Conservation (phyloP, 1,140 invertebrate species). For the Papilio dardanus region DNA sequence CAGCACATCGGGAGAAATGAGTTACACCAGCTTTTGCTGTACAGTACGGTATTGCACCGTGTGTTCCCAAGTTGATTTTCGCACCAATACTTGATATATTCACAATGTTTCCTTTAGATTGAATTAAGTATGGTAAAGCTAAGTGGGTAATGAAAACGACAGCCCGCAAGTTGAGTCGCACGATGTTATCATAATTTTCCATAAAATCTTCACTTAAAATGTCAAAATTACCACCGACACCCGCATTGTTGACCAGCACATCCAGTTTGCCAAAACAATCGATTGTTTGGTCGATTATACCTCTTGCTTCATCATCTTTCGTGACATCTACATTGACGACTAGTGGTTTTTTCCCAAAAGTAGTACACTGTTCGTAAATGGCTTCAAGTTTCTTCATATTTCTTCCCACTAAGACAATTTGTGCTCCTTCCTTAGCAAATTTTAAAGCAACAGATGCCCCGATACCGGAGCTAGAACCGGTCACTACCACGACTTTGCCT, state of each 20-base stretch:
- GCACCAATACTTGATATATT: conserved; percentile 87
- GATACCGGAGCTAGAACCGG: conserved; percentile 92
- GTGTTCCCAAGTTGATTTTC: background rate
- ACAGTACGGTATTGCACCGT: conserved; percentile 20
- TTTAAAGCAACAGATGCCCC: conserved; percentile 86
- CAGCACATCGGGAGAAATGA: conserved; percentile 34
- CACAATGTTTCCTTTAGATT: conserved; percentile 87
- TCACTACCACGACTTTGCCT: conserved; percentile 86
- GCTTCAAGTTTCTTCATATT: conserved; percentile 83
- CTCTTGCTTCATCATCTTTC: conserved; percentile 83
- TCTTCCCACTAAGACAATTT: conserved; percentile 87
- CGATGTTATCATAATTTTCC: conserved; percentile 86
- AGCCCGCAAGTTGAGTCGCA: conserved; percentile 87
- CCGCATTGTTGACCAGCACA: conserved; percentile 89
- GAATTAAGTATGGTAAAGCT: conserved; percentile 31
- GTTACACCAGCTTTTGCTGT: conserved; percentile 40
- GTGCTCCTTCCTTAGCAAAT: conserved; percentile 88
- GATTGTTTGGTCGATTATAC: conserved; percentile 83
- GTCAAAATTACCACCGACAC: conserved; percentile 84
- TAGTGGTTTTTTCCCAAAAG: conserved; percentile 74
- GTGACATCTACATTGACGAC: conserved; percentile 84
- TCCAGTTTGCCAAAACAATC: conserved; percentile 84
- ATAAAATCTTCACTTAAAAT: conserved; percentile 86
- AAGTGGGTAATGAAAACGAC: conserved; percentile 78
- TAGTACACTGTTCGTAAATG: conserved; percentile 83